Percentiles rank a stretch among this genome's conserved stretches.
Conservation (phyloP, 2,888 invertebrate species). For the Pseudeuparius sepicola region DNA sequence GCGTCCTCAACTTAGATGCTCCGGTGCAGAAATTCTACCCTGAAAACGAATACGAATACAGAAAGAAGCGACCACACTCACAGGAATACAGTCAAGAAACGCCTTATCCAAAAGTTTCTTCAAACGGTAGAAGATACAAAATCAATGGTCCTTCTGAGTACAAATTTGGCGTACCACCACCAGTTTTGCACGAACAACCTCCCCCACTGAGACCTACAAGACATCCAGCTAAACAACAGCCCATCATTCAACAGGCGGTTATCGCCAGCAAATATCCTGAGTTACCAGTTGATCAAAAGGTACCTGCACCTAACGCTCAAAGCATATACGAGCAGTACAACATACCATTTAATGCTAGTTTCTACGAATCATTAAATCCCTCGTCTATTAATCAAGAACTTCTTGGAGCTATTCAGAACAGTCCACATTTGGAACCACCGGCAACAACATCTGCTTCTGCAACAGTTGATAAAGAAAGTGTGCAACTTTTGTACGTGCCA, state of each 20-base stretch:
- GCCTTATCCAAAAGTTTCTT: conserved; percentile 25
- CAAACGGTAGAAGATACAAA: conserved; percentile 19
- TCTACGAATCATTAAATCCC: conserved; percentile 25
- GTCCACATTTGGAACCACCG: conserved; percentile 8
- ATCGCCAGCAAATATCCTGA: conserved; percentile 6
- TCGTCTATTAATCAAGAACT: conserved; percentile 25
- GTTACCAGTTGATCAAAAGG: conserved; percentile 17
- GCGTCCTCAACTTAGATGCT: conserved; percentile 34
- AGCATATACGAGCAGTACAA: conserved; percentile 26
- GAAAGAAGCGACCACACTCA: conserved; percentile 26
- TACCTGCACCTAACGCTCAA: conserved; percentile 24
- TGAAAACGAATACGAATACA: conserved; percentile 26
- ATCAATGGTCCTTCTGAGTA: conserved; percentile 26
- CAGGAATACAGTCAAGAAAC: conserved; percentile 38
- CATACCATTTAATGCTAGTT: conserved; percentile 21
- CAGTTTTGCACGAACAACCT: background rate
- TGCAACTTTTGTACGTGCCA: conserved; percentile 74
- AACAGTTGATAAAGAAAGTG: conserved; percentile 44
- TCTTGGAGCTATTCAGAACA: conserved; percentile 21
- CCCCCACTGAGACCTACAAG: conserved; percentile 6
- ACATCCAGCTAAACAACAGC: conserved; percentile 10
- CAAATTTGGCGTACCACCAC: conserved; percentile 29
- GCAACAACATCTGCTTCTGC: conserved; percentile 8
- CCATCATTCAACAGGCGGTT: conserved; percentile 1
- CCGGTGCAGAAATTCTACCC: conserved; percentile 31